A percentile compares a stretch with the other conserved stretches of the same genome.
Evolutionary conservation across 2,888 invertebrate species (phyloP).

Genomic region (Nephrocerus scutellatus): DNA sequence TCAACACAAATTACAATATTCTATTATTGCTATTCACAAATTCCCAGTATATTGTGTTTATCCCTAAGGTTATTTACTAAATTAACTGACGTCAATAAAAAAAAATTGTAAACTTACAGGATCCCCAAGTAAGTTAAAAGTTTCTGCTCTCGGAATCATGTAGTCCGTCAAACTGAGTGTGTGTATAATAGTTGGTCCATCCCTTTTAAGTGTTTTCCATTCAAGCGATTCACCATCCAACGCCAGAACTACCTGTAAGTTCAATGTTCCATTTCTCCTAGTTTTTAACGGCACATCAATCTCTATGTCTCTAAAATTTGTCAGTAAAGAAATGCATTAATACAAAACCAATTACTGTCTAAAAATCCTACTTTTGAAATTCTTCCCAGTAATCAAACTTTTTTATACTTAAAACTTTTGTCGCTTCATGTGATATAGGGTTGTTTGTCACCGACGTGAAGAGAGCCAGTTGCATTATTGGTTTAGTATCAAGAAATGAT

Average conservation of each 20-base stretch:
- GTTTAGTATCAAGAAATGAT: constrained; percentile 62
- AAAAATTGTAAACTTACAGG: constrained; percentile 33
- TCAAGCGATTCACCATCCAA: constrained; percentile 53
- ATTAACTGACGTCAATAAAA: too few relatives aligned
- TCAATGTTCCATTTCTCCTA: constrained; percentile 76
- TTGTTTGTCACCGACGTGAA: constrained; percentile 59
- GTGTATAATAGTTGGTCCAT: constrained; percentile 56
- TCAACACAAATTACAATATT: too few relatives aligned
- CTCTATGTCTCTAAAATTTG: constrained; percentile 54
- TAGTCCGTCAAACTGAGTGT: constrained; percentile 66
- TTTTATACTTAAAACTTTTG: constrained; percentile 54
- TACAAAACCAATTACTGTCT: background rate
- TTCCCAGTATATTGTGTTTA: too few relatives aligned
- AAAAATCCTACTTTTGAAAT: constrained; percentile 49
- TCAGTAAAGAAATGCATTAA: constrained; percentile 5
- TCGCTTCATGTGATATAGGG: constrained; percentile 54
- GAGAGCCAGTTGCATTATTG: constrained; percentile 62
- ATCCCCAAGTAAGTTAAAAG: constrained; percentile 63
- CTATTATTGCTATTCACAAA: too few relatives aligned
- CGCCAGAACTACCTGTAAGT: constrained; percentile 65
- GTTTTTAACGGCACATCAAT: constrained; percentile 68
- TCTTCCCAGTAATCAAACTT: constrained; percentile 60
- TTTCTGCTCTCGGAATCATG: constrained; percentile 65
- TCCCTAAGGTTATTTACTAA: too few relatives aligned
- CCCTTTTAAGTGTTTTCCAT: constrained; percentile 55